A percentile compares a stretch with the other conserved stretches of the same genome.
Conservation (phyloP, 2,797 vertebrate species). For the Carcharodon carcharias region DNA sequence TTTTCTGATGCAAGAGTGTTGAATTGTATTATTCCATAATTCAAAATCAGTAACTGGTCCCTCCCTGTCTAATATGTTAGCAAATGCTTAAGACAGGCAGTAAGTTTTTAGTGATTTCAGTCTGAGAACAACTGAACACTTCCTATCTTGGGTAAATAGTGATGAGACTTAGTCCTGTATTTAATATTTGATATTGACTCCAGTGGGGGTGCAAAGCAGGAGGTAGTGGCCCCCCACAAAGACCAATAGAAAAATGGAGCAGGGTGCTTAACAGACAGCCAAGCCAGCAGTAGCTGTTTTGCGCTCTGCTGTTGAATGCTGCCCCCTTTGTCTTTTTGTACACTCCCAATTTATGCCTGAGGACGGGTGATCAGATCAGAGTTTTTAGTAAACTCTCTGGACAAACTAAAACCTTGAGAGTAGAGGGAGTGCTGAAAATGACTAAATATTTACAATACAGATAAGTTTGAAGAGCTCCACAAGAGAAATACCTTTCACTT, state of each 20-base stretch:
- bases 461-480: neutral
- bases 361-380: neutral
- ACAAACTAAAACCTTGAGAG: neutral
- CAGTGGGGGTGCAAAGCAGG: neutral
- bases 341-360: neutral
- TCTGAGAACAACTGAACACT: neutral
- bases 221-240: neutral
- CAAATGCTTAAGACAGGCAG: neutral
- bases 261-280: neutral
- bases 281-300: neutral
- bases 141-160: neutral
- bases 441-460: constrained; percentile 21
- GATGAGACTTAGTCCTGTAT: neutral
- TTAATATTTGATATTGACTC: neutral
- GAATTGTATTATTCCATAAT: neutral
- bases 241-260: neutral
- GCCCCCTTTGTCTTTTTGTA: too few relatives aligned
- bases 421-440: neutral
- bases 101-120: neutral
- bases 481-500: neutral
- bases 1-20: neutral
- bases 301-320: neutral
- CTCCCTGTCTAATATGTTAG: neutral
- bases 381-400: neutral
- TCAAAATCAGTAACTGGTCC: neutral